Base-by-base conservation (phyloP, 2,113 vertebrate species). In the Haemorhous mexicanus region DNA sequence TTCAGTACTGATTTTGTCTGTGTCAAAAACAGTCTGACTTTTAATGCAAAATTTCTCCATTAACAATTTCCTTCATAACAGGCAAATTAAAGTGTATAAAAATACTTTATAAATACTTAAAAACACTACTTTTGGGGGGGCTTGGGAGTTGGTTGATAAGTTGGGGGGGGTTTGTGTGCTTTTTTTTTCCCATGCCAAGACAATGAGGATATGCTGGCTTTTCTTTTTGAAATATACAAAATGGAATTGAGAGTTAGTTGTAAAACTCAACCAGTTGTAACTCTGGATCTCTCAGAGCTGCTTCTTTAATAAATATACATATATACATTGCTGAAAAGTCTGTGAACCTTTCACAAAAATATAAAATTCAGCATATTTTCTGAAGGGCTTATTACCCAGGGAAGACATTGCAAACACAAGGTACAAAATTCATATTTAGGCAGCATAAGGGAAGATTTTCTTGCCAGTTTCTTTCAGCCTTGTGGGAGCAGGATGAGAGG, bases 121-220 rank as follows among this genome's bases (percentile, higher is more conserved):
- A 64, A 55, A 37, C 47, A 33, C 6, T 47, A 14, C 18, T 10
- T 14, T 17, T 11, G 27, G 11, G 1, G 0, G 3, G 2, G 2
- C 6, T 67, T 41, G 33, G 22, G 12, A 22, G 3, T 49, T 84
- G 6, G 32, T 53, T 53, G 28, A 53, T 53, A 18, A 30, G 6
- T 5, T 53, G 16, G 52, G 16, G n/a, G 52, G 16, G 16, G 30
- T 53, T 30, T 30, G 32, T 56, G 20, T 35, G 4, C 0, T 23
- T 30, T 53, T 63, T 63, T 56, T 70, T 28, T 5, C 9, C 30
- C 4, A 13, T 41, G 9, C 26, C 49, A 76, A 9, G 44, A 52
- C 6, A 85, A 53, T 26, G 13, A 52, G 12, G 27, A 43, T 21
- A 46, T n/a, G 1, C 7, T 62, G 20, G 2, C 5, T 58, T 62